Conservation (phyloP, 2,113 vertebrate genomes). For the Pelusios castaneus region DNA sequence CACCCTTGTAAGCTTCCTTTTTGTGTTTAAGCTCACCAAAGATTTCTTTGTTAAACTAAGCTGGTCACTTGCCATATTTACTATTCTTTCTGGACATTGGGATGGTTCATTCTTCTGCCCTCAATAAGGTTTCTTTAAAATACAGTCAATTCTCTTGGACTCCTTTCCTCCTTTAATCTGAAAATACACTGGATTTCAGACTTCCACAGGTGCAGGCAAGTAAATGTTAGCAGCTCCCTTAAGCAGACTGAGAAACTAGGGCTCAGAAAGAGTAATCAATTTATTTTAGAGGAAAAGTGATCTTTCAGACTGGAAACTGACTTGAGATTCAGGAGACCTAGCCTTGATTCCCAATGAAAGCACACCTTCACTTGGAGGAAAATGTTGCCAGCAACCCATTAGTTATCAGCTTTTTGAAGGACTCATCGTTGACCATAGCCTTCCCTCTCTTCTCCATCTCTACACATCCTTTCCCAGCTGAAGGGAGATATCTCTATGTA, state of each 20-base stretch:
- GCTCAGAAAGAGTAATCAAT: background rate
- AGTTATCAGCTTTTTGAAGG: conserved; percentile 16
- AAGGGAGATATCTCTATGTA: conserved; percentile 1
- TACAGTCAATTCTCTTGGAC: too few relatives aligned
- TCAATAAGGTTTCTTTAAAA: too few relatives aligned
- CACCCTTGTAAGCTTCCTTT: too few relatives aligned
- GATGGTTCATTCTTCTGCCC: too few relatives aligned
- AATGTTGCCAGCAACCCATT: conserved; percentile 57
- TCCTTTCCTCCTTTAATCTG: background rate
- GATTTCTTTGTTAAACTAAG: too few relatives aligned
- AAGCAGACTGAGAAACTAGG: background rate
- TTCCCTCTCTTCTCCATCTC: conserved; percentile 35
- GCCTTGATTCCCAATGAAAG: conserved; percentile 49
- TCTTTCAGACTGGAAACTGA: background rate
- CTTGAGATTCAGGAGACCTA: conserved; percentile 36
- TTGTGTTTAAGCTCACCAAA: too few relatives aligned
- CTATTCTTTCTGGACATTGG: too few relatives aligned
- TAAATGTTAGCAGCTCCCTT: background rate
- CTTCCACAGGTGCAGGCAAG: background rate
- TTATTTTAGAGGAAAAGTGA: background rate
- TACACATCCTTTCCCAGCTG: conserved; percentile 23
- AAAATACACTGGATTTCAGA: background rate
- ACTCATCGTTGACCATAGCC: conserved; percentile 1
- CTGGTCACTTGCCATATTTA: too few relatives aligned
- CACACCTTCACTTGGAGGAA: conserved; percentile 41